phyloP scores from a whole-genome alignment of 1,140 invertebrate genomes.

The Oncopodura yosiiana region DNA sequence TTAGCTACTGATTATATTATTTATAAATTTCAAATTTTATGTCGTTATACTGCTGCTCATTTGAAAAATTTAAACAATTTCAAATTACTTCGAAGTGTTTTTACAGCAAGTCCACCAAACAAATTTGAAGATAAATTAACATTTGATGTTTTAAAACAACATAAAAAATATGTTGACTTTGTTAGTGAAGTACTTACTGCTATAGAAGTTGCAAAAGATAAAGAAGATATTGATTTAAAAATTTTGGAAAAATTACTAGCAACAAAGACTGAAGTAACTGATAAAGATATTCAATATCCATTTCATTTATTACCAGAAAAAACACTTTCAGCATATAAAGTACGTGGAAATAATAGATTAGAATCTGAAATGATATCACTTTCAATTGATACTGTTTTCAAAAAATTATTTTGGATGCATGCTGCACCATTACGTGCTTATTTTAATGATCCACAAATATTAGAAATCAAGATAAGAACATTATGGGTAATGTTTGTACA shows the following conservation, averaged over 20 bases:
- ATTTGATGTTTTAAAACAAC: not conserved
- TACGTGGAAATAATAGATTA: too few species aligned
- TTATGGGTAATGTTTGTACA: too few species aligned
- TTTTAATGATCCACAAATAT: too few species aligned
- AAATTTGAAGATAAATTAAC: conserved; percentile 13
- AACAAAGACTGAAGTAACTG: too few species aligned
- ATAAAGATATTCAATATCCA: too few species aligned
- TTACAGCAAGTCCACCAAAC: not conserved
- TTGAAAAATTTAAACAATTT: not conserved
- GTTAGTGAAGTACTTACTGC: conserved; percentile 4
- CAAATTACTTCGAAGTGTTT: not conserved
- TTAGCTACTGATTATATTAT: conserved; percentile 6
- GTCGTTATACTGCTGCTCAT: not conserved
- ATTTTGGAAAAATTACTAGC: not conserved
- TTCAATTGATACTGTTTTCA: too few species aligned
- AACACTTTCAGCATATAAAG: too few species aligned
- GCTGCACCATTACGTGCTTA: too few species aligned
- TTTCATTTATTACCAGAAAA: too few species aligned
- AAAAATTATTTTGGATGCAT: too few species aligned
- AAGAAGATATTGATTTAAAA: not conserved
- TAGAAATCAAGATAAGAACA: too few species aligned
- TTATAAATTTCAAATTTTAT: conserved; percentile 6
- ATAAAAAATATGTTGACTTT: not conserved
- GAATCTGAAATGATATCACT: too few species aligned
- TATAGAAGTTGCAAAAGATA: not conserved